Percentiles rank a stretch among this genome's conserved stretches.
Conservation (phyloP, 2,888 invertebrate species). For the Ischnura elegans region DNA sequence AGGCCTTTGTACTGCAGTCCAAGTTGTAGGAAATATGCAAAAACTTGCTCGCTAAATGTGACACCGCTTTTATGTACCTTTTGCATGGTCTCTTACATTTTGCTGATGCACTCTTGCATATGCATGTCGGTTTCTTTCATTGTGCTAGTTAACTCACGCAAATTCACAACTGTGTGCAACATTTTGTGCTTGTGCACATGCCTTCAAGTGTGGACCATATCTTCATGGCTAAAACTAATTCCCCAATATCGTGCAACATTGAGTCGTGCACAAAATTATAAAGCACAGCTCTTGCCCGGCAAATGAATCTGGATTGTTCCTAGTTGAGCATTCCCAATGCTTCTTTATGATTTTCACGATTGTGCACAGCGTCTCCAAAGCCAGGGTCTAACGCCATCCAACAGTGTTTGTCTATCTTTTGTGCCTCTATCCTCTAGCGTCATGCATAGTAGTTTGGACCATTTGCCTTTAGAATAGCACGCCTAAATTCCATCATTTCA, state of each 20-base stretch:
- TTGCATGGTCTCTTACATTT: conserved; percentile 10
- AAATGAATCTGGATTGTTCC: background rate
- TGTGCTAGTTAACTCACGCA: background rate
- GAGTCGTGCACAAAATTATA: background rate
- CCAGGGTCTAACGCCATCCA: too few species aligned
- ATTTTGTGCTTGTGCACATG: background rate
- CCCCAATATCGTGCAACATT: background rate
- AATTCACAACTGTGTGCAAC: background rate
- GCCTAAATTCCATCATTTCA: too few species aligned
- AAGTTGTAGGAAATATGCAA: background rate
- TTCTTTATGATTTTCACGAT: too few species aligned
- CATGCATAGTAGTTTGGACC: too few species aligned
- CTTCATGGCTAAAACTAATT: background rate
- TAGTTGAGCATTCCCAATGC: background rate
- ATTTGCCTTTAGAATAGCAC: too few species aligned
- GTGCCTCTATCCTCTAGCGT: too few species aligned
- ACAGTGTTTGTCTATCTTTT: too few species aligned
- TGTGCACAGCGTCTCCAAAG: too few species aligned
- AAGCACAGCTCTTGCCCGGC: background rate
- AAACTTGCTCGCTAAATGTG: background rate
- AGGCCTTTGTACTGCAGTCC: background rate
- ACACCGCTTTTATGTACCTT: background rate
- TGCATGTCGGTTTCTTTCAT: background rate
- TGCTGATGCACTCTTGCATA: background rate
- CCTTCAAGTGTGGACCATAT: background rate